A percentile compares a stretch with the other conserved stretches of the same genome.
Conservation (phyloP, 2,113 vertebrate species). For the Semnornis frantzii region DNA sequence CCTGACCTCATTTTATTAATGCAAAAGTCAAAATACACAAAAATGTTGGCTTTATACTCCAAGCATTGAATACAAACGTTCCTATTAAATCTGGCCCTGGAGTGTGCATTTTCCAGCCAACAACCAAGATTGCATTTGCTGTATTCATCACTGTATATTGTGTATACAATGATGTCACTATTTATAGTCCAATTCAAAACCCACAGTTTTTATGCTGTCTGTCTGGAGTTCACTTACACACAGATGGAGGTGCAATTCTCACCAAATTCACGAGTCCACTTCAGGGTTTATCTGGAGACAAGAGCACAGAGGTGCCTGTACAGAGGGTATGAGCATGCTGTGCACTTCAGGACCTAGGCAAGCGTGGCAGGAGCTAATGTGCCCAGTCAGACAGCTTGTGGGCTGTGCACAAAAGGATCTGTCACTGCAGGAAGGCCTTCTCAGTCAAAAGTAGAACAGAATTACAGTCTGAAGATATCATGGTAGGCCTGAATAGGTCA, state of each 20-base stretch:
- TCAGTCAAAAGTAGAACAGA: neutral
- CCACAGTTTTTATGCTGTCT: neutral
- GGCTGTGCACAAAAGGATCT: accelerated
- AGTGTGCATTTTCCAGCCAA: neutral
- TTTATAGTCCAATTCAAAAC: conserved; percentile 7
- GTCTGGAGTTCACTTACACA: neutral
- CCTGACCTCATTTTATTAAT: conserved; percentile 46
- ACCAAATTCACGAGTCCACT: neutral
- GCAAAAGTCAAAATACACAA: conserved; percentile 37
- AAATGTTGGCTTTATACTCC: neutral
- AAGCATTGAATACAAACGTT: conserved; percentile 33
- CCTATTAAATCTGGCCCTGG: conserved; percentile 8
- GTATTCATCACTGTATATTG: neutral
- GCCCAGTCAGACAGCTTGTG: neutral
- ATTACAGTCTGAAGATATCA: neutral
- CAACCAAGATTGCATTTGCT: neutral
- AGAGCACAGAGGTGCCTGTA: neutral
- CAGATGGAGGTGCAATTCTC: neutral
- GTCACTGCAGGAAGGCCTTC: neutral
- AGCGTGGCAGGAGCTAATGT: neutral
- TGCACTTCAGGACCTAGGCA: neutral
- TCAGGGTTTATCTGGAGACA: neutral
- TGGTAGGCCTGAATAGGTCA: too few species aligned
- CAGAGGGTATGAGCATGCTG: accelerated
- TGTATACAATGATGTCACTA: conserved; percentile 30